Conservation (phyloP, 1,140 invertebrate species). For the Caenorhabditis brenneri region DNA sequence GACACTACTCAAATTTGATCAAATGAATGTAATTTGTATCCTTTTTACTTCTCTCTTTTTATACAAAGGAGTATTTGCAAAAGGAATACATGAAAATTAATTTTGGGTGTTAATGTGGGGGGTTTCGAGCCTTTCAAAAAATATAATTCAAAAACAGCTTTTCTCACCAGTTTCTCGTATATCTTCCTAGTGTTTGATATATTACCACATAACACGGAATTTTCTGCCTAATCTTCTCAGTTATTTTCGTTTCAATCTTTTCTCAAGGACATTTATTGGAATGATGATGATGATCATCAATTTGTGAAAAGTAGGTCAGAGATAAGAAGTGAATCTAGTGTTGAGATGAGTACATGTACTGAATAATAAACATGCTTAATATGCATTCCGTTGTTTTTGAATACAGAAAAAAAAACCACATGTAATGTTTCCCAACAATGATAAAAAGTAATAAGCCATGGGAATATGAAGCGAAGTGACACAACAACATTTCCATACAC, state of each 20-base stretch:
- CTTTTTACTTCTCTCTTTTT: not conserved
- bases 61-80: not conserved
- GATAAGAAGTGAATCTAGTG: no score
- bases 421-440: not conserved
- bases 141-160: no score
- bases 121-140: no score
- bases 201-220: constrained; percentile 12
- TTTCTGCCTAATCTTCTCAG: not conserved
- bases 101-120: no score
- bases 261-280: constrained; percentile 34
- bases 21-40: constrained; percentile 22
- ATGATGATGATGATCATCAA: not conserved
- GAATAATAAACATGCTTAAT: no score
- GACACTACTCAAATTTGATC: constrained; percentile 6
- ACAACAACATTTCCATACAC: no score
- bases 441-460: not conserved
- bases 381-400: not conserved
- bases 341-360: no score
- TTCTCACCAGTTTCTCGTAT: no score
- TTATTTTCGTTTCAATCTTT: not conserved
- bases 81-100: not conserved
- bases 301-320: not conserved
- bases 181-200: no score
- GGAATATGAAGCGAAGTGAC: not conserved
- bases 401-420: not conserved